A percentile compares a stretch with the other conserved stretches of the same genome.
Evolutionary conservation across 2,113 vertebrate genomes (phyloP).

Genomic region (Oreochromis spilurus): DNA sequence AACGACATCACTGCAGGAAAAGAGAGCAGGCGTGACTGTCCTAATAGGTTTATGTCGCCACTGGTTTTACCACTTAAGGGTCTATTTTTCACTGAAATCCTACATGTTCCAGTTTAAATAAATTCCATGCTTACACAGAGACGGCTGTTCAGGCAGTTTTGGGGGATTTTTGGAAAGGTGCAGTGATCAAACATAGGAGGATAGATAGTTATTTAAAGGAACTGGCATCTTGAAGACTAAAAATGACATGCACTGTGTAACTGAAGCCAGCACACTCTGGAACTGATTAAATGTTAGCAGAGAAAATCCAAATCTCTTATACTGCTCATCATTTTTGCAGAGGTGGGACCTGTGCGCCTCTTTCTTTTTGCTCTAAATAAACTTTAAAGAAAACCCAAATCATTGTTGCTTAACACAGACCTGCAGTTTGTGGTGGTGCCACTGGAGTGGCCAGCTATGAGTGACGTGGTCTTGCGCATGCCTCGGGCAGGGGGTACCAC

Average conservation of each 20-base stretch:
- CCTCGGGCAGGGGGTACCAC: conserved; percentile 66
- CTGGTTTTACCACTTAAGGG: neutral
- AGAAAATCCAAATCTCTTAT: neutral
- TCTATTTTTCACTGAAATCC: neutral
- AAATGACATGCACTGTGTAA: neutral
- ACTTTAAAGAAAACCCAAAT: neutral
- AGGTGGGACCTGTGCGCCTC: neutral
- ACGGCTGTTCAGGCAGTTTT: neutral
- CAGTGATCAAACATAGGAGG: neutral
- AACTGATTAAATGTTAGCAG: neutral
- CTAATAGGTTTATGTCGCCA: neutral
- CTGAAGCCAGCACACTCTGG: neutral
- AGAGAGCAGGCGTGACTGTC: neutral
- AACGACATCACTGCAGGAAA: neutral
- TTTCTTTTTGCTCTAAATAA: neutral
- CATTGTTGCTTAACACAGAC: conserved; percentile 51
- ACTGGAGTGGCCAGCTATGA: conserved; percentile 77
- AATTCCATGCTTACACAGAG: neutral
- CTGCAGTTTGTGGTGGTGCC: conserved; percentile 79
- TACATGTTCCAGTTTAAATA: neutral
- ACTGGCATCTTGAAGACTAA: neutral
- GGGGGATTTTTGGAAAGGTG: fast-evolving
- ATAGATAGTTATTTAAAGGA: neutral
- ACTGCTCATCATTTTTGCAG: neutral
- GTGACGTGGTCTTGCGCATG: conserved; percentile 83